Conservation (phyloP, 2,888 invertebrate species). For the Sarcophaga variegata region DNA sequence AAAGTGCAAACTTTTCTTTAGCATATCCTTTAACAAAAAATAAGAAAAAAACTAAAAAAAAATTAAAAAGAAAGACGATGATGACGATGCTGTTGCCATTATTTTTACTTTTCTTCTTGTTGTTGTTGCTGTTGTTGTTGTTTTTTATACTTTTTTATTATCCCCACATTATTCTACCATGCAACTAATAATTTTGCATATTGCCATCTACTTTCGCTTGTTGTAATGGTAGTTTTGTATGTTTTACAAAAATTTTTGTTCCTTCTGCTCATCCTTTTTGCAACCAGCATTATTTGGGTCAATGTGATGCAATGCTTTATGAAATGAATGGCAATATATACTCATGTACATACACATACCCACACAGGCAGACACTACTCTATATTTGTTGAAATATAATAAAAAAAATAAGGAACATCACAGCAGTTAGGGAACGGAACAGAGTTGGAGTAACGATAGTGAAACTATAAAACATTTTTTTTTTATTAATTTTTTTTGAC, state of each 20-base stretch:
- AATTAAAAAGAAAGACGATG: constrained; percentile 18
- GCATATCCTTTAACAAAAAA: constrained; percentile 68
- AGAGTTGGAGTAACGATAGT: background rate
- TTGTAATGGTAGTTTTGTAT: constrained; percentile 55
- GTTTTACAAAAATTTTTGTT: constrained; percentile 50
- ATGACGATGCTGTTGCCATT: background rate
- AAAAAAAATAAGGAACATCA: background rate
- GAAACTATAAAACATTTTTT: background rate
- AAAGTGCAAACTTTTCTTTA: constrained; percentile 26
- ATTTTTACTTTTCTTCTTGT: constrained; percentile 9
- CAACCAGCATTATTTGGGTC: constrained; percentile 64
- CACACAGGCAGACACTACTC: background rate
- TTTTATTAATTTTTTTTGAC: background rate
- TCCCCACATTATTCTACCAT: constrained; percentile 43
- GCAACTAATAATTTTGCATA: constrained; percentile 68
- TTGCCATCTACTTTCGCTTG: constrained; percentile 44
- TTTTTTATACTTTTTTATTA: constrained; percentile 28
- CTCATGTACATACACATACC: no score
- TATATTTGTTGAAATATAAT: background rate
- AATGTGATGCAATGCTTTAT: constrained; percentile 71
- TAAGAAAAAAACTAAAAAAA: constrained; percentile 4
- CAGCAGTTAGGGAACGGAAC: background rate
- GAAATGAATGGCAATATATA: no score
- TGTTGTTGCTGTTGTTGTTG: constrained; percentile 10
- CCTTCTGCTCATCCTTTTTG: constrained; percentile 4